Evolutionary conservation across 2,797 vertebrate species (phyloP).

Genomic region (Smutsia gigantea): DNA sequence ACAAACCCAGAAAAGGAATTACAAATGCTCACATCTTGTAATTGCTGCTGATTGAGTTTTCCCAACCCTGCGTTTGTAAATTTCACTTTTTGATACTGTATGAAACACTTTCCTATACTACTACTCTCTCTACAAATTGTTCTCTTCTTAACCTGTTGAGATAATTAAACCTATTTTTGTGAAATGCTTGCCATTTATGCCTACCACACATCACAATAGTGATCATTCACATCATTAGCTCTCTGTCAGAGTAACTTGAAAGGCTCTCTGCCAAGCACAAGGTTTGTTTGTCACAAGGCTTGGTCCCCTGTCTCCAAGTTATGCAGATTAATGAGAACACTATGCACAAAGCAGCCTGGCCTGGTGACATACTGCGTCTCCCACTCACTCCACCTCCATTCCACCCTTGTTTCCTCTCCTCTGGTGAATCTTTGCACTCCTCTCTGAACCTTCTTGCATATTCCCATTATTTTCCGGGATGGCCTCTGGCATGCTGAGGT

Average conservation of each 20-base stretch:
- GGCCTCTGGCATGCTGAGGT: background rate
- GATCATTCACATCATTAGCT: background rate
- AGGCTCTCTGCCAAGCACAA: background rate
- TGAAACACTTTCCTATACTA: background rate
- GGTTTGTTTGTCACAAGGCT: background rate
- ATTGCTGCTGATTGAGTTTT: background rate
- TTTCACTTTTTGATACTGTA: background rate
- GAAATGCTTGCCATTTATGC: background rate
- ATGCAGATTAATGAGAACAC: accelerated
- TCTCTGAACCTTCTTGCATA: background rate
- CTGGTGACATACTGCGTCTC: background rate
- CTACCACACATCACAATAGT: background rate
- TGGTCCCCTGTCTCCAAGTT: background rate
- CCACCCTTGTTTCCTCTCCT: background rate
- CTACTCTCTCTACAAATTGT: background rate
- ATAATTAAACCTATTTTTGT: background rate
- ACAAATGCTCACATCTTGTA: background rate
- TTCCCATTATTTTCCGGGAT: background rate
- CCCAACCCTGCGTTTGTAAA: background rate
- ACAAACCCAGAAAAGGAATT: background rate
- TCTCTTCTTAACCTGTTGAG: background rate
- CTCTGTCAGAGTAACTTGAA: background rate
- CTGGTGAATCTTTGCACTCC: background rate
- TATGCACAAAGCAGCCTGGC: background rate
- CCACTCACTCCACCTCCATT: too few species aligned